A percentile compares a stretch with the other conserved stretches of the same genome.
phyloP scores from a whole-genome alignment of 2,797 vertebrate genomes.

The Tapera naevia region DNA sequence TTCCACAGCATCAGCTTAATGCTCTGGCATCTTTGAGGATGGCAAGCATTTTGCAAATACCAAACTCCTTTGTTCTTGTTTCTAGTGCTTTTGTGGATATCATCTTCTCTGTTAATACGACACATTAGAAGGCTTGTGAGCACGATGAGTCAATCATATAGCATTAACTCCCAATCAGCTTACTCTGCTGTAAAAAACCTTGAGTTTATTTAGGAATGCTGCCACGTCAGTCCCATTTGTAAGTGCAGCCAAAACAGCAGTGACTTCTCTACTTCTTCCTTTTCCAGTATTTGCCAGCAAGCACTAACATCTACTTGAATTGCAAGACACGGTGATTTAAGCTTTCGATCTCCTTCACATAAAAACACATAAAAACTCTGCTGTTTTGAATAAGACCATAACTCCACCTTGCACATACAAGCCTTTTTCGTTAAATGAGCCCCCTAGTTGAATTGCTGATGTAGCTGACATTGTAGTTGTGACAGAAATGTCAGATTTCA shows the following conservation, averaged over 20 bases:
- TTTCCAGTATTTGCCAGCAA: not conserved
- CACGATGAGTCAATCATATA: slow-evolving; percentile 20
- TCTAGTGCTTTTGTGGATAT: not conserved
- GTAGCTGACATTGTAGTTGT: not conserved
- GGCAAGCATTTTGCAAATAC: not conserved
- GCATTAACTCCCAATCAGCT: slow-evolving; percentile 57
- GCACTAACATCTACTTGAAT: not conserved
- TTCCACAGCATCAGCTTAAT: not conserved
- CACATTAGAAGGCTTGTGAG: slow-evolving; percentile 32
- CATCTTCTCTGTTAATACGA: not conserved
- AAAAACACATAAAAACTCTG: not conserved
- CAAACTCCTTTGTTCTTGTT: not conserved
- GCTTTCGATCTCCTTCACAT: not conserved
- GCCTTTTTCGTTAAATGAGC: not conserved
- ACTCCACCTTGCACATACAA: not conserved
- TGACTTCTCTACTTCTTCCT: slow-evolving; percentile 12
- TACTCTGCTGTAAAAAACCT: slow-evolving; percentile 31
- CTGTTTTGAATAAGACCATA: rapidly evolving
- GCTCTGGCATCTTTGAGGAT: not conserved
- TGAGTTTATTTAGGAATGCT: slow-evolving; percentile 48
- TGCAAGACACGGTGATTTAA: not conserved
- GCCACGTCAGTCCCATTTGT: slow-evolving; percentile 30
- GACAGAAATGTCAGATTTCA: not conserved
- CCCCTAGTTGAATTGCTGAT: not conserved
- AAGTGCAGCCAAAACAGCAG: slow-evolving; percentile 37